These are phyloP conservation scores for Pelochelys cantorii DNA, from an alignment of 2,797 vertebrate species.

Conservation along the genomic window DNA sequence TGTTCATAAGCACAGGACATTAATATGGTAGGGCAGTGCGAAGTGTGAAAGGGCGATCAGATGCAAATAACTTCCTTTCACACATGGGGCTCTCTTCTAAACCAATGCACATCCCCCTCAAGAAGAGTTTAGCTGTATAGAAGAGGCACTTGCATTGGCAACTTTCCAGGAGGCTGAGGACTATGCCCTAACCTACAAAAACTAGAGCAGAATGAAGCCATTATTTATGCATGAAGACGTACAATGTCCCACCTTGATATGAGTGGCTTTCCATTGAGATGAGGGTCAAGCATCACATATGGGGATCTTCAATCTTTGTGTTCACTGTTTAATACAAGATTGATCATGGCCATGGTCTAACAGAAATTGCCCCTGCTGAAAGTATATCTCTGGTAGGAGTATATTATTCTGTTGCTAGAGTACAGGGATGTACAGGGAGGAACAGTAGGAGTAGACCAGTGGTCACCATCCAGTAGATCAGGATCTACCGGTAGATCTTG, in stretches of 20 bases:
- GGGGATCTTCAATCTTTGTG: background rate
- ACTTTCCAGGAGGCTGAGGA: background rate
- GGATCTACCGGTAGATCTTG: too few relatives aligned
- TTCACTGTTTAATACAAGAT: background rate
- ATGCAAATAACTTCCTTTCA: constrained; percentile 14
- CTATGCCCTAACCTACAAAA: background rate
- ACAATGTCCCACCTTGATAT: background rate
- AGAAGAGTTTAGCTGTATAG: background rate
- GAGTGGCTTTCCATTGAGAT: background rate
- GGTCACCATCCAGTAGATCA: too few relatives aligned
- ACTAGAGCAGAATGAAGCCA: background rate
- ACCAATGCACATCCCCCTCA: background rate
- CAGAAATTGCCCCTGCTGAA: background rate
- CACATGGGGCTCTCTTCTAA: background rate
- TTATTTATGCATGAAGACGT: background rate
- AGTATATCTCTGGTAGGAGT: background rate
- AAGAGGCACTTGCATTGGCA: background rate
- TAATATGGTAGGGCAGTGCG: accelerated
- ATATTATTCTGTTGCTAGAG: background rate
- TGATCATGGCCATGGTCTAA: background rate
- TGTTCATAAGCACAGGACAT: accelerated
- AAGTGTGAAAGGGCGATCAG: background rate
- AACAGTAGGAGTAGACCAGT: background rate
- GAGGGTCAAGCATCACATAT: background rate
- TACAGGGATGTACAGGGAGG: background rate